A percentile compares a stretch with the other conserved stretches of the same genome.
phyloP scores from a whole-genome alignment of 2,113 vertebrate species.

The Taxidea taxus region DNA sequence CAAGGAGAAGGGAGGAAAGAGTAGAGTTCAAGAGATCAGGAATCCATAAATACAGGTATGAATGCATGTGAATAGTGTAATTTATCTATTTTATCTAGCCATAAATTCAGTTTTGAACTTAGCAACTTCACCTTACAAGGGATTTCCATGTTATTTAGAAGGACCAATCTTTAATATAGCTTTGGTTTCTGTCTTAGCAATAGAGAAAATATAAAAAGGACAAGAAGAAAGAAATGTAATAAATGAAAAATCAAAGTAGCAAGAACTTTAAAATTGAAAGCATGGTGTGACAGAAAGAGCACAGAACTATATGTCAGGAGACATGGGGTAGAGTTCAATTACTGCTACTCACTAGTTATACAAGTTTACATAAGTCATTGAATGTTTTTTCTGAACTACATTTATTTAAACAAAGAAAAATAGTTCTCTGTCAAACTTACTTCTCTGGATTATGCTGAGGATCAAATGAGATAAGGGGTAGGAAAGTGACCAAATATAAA shows the following conservation, averaged over 20 bases:
- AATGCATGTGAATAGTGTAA: not conserved
- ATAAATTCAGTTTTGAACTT: slow-evolving; percentile 33
- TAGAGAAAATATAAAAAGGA: not conserved
- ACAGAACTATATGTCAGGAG: not conserved
- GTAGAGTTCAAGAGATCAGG: not conserved
- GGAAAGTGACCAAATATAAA: slow-evolving; percentile 21
- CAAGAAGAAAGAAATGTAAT: not conserved
- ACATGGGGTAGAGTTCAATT: not conserved
- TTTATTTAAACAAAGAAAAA: slow-evolving; percentile 1
- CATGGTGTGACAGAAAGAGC: not conserved
- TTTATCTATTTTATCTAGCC: not conserved
- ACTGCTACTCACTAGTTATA: not conserved
- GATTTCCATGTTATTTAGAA: not conserved
- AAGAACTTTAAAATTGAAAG: not conserved
- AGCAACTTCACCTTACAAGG: not conserved
- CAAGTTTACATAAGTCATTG: not conserved
- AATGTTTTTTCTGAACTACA: not conserved
- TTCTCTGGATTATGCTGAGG: not conserved
- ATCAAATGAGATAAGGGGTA: slow-evolving; percentile 12
- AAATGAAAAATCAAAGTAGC: slow-evolving; percentile 10
- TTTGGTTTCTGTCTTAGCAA: not conserved
- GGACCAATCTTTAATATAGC: not conserved
- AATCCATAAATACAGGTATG: not conserved
- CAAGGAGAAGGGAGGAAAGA: not conserved
- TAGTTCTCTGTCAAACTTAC: not conserved